Percentiles rank a stretch among this genome's conserved stretches.
Conservation (phyloP, 2,113 vertebrate genomes). For the Orientallactaga bullata region DNA sequence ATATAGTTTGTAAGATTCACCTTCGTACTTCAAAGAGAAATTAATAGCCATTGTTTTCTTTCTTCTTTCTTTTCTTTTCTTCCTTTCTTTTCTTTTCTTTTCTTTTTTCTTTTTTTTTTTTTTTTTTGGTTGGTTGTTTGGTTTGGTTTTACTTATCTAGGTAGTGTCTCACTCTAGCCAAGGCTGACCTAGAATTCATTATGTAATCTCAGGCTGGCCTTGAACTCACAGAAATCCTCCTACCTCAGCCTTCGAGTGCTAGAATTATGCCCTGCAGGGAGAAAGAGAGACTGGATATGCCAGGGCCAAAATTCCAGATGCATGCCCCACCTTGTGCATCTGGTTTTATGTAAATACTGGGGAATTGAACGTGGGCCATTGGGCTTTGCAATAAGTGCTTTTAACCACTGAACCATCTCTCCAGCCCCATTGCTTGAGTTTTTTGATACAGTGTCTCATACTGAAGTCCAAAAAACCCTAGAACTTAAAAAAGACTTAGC, state of each 20-base stretch:
- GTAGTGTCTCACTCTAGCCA: too few relatives aligned
- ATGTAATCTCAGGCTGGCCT: neutral
- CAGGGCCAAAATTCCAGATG: too few relatives aligned
- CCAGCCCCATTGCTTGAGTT: too few relatives aligned
- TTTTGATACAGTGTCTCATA: neutral
- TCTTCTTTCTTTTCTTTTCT: too few relatives aligned
- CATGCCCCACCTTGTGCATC: too few relatives aligned
- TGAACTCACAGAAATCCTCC: neutral
- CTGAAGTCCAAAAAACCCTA: too few relatives aligned
- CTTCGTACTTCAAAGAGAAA: neutral
- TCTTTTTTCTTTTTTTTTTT: neutral
- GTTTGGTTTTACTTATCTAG: neutral
- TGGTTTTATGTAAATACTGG: too few relatives aligned
- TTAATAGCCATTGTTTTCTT: neutral
- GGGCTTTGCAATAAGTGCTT: too few relatives aligned
- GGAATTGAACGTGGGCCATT: too few relatives aligned
- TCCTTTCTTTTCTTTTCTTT: too few relatives aligned
- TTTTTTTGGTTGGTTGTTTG: neutral
- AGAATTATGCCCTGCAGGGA: neutral
- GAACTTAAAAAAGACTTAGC: conserved; percentile 42
- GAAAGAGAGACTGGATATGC: too few relatives aligned
- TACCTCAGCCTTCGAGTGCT: neutral
- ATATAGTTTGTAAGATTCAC: neutral
- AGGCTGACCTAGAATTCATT: neutral
- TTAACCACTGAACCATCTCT: too few relatives aligned